Percentiles rank a stretch among this genome's conserved stretches.
phyloP scores from a whole-genome alignment of 2,113 vertebrate species.

The Uria aalge region DNA sequence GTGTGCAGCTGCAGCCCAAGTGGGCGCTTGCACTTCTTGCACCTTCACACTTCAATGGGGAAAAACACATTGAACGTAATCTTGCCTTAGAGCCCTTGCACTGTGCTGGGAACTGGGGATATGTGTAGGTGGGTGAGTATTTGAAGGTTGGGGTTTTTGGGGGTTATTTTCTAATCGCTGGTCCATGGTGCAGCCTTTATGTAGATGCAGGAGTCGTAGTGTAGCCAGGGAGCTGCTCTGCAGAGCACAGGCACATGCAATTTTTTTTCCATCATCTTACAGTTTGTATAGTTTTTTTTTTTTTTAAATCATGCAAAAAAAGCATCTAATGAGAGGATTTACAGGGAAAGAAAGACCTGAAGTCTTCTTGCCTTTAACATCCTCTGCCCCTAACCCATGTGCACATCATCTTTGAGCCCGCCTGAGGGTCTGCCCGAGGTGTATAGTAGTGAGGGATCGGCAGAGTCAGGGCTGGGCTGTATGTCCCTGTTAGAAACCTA shows the following conservation, averaged over 20 bases:
- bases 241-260: accelerated
- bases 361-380: not conserved
- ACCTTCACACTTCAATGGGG: accelerated
- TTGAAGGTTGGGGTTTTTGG: not conserved
- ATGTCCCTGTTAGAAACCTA: not conserved
- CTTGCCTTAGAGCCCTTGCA: not conserved
- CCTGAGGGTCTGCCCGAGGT: accelerated
- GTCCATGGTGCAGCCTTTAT: not conserved
- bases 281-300: not conserved
- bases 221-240: not conserved
- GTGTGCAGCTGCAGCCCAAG: not conserved
- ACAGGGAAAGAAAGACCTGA: not conserved
- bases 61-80: not conserved
- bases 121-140: not conserved
- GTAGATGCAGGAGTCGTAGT: not conserved
- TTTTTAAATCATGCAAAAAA: not conserved
- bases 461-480: not conserved
- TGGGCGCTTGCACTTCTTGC: not conserved
- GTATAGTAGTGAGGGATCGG: not conserved
- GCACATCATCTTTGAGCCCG: accelerated
- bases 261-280: not conserved
- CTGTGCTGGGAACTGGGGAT: not conserved
- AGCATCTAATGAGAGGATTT: not conserved
- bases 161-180: not conserved
- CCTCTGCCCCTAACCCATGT: not conserved